A percentile compares a stretch with the other conserved stretches of the same genome.
Evolutionary conservation across 2,113 vertebrate species (phyloP).

Genomic region (Hyperopisus bebe): DNA sequence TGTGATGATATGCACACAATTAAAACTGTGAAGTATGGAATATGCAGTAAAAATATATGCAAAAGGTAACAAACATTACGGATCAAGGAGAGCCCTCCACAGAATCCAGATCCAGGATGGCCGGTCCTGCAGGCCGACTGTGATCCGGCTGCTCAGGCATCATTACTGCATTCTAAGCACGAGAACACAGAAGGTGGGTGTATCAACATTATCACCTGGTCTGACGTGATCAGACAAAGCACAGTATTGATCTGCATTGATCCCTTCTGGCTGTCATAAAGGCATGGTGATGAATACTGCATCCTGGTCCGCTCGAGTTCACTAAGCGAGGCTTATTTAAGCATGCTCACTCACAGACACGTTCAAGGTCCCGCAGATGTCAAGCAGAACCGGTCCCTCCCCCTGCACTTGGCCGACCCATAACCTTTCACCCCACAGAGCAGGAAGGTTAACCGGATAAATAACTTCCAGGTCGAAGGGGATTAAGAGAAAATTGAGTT

Average conservation of each 20-base stretch:
- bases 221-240: background rate
- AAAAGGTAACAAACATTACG: background rate
- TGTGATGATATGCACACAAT: background rate
- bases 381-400: background rate
- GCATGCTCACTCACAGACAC: background rate
- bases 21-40: background rate
- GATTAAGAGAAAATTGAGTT: constrained; percentile 35
- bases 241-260: constrained; percentile 12
- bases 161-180: constrained; percentile 3
- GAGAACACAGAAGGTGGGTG: constrained; percentile 1
- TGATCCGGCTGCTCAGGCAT: background rate
- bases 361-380: background rate
- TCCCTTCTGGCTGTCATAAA: background rate
- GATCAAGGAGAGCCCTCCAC: background rate
- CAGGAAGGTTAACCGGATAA: constrained; percentile 31
- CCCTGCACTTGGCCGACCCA: background rate
- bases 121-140: background rate
- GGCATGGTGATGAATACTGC: background rate
- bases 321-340: background rate
- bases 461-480: constrained; percentile 51
- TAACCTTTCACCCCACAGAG: constrained; percentile 15
- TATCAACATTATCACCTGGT: background rate
- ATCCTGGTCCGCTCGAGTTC: background rate
- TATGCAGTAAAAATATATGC: background rate
- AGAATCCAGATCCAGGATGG: background rate